phyloP scores from a whole-genome alignment of 2,797 vertebrate species.

The Fratercula arctica region DNA sequence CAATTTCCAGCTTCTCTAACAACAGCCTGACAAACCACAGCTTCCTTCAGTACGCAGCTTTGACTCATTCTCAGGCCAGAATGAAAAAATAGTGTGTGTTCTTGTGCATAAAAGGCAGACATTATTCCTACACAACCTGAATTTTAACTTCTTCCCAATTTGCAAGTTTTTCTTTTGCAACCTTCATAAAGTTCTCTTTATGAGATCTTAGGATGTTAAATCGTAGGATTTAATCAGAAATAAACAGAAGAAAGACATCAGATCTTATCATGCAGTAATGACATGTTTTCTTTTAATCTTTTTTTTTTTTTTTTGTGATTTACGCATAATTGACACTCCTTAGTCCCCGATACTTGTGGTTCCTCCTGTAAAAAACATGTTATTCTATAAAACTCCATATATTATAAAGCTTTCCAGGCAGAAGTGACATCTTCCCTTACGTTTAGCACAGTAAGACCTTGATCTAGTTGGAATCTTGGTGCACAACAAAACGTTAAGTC shows the following conservation, averaged over 20 bases:
- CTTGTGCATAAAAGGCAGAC: background rate
- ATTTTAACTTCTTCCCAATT: background rate
- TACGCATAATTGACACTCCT: background rate
- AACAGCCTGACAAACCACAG: slow-evolving; percentile 6
- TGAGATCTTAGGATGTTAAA: background rate
- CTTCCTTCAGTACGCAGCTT: background rate
- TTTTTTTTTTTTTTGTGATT: background rate
- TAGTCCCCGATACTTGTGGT: background rate
- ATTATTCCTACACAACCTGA: background rate
- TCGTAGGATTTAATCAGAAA: background rate
- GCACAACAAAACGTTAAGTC: background rate
- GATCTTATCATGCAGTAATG: background rate
- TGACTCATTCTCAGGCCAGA: background rate
- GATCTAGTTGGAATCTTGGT: background rate
- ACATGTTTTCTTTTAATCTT: background rate
- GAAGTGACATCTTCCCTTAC: background rate
- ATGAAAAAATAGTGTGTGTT: background rate
- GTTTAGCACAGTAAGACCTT: background rate
- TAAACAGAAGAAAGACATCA: background rate
- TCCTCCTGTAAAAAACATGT: background rate
- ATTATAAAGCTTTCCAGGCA: background rate
- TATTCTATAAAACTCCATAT: background rate
- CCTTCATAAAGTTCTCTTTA: background rate
- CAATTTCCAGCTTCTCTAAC: slow-evolving; percentile 30
- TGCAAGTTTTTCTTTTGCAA: background rate